A percentile compares a stretch with the other conserved stretches of the same genome.
These are phyloP conservation scores for Tylochromis polylepis DNA, from an alignment of 2,113 vertebrate species.

Conservation along the genomic window DNA sequence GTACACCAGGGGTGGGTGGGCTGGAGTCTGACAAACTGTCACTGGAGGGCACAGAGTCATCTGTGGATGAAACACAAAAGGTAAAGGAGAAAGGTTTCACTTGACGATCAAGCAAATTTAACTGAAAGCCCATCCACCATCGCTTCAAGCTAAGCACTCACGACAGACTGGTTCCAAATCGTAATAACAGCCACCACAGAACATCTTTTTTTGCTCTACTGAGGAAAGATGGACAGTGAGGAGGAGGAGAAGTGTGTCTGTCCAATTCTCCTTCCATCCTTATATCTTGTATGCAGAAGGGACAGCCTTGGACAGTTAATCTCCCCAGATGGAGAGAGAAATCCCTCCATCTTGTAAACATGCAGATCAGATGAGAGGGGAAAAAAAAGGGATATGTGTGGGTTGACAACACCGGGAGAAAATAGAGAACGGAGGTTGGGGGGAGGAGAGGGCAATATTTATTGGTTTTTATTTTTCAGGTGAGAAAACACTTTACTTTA, in stretches of 20 bases:
- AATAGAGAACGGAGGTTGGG: neutral
- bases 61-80: constrained; percentile 55
- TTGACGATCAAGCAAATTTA: neutral
- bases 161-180: constrained; percentile 61
- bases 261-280: constrained; percentile 35
- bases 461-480: neutral
- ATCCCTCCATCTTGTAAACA: constrained; percentile 76
- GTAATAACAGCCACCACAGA: constrained; percentile 66
- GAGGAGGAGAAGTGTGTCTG: neutral
- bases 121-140: neutral
- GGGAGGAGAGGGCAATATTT: neutral
- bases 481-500: neutral
- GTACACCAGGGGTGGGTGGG: constrained; percentile 77
- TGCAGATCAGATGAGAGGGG: constrained; percentile 57
- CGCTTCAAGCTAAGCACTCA: constrained; percentile 50
- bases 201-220: constrained; percentile 46
- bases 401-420: neutral
- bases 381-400: constrained; percentile 28
- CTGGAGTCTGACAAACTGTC: constrained; percentile 85
- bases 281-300: constrained; percentile 57
- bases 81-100: neutral
- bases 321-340: constrained; percentile 68
- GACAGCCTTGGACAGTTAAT: constrained; percentile 76
- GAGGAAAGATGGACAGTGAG: neutral
- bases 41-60: constrained; percentile 81